A percentile compares a stretch with the other conserved stretches of the same genome.
Evolutionary conservation across 2,888 invertebrate genomes (phyloP).

Genomic region (Argyresthia goedartella): DNA sequence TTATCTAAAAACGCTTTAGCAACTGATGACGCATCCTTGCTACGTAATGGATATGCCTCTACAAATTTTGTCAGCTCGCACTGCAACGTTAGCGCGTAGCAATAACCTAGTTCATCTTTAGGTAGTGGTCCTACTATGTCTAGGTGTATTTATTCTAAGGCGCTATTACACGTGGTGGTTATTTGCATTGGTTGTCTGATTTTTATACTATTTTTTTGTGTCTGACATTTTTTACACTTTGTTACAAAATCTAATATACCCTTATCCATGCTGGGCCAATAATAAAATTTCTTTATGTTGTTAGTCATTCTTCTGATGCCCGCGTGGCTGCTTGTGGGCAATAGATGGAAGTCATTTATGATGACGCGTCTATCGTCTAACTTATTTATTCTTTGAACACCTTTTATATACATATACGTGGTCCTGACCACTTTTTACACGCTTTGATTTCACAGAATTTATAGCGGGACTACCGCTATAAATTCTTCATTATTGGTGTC

Average conservation of each 20-base stretch:
- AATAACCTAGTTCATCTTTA: not conserved
- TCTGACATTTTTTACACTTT: conserved; percentile 1
- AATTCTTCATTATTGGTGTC: not conserved
- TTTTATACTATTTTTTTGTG: not conserved
- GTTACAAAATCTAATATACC: not conserved
- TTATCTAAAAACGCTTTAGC: not conserved
- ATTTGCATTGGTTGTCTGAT: not conserved
- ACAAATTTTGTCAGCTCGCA: conserved; percentile 1
- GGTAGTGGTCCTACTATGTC: no score
- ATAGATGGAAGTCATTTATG: conserved; percentile 1
- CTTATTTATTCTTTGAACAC: not conserved
- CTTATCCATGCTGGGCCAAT: not conserved
- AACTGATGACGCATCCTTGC: not conserved
- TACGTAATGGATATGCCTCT: not conserved
- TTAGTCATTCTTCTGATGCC: conserved; percentile 2
- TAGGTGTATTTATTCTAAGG: not conserved
- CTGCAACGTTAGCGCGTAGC: not conserved
- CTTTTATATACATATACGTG: not conserved
- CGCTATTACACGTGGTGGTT: not conserved
- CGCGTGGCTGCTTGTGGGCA: conserved; percentile 2
- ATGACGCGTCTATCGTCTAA: no score
- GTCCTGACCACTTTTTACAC: not conserved
- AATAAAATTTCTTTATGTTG: not conserved
- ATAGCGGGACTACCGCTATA: not conserved
- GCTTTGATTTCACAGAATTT: not conserved